Conservation (phyloP, 2,797 vertebrate species). For the Eulemur coronatus region DNA sequence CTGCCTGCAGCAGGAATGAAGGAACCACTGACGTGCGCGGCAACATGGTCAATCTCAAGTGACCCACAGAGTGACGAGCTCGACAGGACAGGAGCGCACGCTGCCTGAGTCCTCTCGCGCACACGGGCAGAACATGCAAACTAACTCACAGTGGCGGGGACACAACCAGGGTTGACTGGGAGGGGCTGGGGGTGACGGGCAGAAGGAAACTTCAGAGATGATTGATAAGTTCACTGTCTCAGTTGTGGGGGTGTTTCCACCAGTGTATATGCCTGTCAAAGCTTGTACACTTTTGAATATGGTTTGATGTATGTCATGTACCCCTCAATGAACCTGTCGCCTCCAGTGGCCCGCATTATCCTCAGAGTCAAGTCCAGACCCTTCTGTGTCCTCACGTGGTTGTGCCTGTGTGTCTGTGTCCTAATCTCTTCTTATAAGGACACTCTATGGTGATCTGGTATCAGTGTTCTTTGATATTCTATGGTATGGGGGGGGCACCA, state of each 20-base stretch:
- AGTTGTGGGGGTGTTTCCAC: neutral
- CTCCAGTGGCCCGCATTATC: neutral
- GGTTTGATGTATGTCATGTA: neutral
- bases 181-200: neutral
- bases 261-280: no score
- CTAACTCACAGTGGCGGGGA: no score
- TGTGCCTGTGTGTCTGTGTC: no score
- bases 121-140: neutral
- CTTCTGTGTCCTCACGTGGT: neutral
- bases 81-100: no score
- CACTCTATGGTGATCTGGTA: no score
- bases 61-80: neutral
- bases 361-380: neutral
- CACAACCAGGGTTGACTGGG: neutral
- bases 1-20: neutral
- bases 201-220: neutral
- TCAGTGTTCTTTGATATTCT: no score
- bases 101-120: no score
- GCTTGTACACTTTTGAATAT: neutral
- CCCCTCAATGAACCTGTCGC: neutral
- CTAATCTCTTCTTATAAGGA: neutral
- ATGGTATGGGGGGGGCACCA: no score
- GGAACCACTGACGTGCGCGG: neutral
- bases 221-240: neutral
- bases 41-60: neutral